phyloP scores from a whole-genome alignment of 1,140 invertebrate species.

The Mamestra configurata region DNA sequence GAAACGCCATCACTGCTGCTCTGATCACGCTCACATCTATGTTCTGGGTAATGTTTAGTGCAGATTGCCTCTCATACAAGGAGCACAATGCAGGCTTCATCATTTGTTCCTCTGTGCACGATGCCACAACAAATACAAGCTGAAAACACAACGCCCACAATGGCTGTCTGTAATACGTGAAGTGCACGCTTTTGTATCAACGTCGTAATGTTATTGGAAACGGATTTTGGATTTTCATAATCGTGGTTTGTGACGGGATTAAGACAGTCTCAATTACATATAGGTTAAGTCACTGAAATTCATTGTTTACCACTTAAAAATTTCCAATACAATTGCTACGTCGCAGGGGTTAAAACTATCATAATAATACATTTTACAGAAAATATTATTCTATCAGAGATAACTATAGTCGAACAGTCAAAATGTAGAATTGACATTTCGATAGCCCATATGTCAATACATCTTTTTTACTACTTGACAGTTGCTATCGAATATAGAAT shows the following conservation, averaged over 20 bases:
- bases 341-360: too few species aligned
- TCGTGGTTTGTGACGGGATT: background rate
- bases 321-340: too few species aligned
- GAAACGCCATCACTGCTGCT: constrained; percentile 8
- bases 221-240: constrained; percentile 10
- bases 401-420: too few species aligned
- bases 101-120: constrained; percentile 62
- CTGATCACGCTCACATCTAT: constrained; percentile 32
- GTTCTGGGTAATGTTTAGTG: constrained; percentile 58
- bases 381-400: too few species aligned
- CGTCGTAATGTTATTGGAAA: constrained; percentile 40
- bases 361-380: too few species aligned
- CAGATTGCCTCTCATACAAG: constrained; percentile 65
- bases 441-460: too few species aligned
- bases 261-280: too few species aligned
- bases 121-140: constrained; percentile 53
- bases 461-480: too few species aligned
- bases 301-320: too few species aligned
- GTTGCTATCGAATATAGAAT: too few species aligned
- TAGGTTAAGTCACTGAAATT: too few species aligned
- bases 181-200: constrained; percentile 51
- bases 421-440: too few species aligned
- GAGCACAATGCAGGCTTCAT: constrained; percentile 65
- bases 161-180: constrained; percentile 64
- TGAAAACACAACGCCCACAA: constrained; percentile 60